Percentiles rank a stretch among this genome's conserved stretches.
Evolutionary conservation across 2,888 invertebrate species (phyloP).

Genomic region (Orthosia gracilis): DNA sequence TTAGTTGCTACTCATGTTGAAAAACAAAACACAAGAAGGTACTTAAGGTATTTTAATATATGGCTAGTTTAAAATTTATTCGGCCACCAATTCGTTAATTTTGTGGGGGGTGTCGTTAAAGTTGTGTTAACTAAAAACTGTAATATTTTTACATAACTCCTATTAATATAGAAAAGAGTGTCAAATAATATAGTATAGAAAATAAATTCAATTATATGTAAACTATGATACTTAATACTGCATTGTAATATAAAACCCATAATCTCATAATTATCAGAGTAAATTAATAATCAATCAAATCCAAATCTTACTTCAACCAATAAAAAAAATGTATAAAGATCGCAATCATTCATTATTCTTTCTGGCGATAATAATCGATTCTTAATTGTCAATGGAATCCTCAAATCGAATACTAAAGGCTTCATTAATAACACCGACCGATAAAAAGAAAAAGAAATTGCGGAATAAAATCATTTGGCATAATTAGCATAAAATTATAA

Average conservation of each 20-base stretch:
- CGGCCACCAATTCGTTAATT: too few species aligned
- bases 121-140: too few species aligned
- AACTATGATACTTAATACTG: neutral
- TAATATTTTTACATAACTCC: too few species aligned
- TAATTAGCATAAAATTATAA: conserved; percentile 69
- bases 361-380: conserved; percentile 35
- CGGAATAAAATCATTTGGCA: conserved; percentile 62
- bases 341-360: conserved; percentile 9
- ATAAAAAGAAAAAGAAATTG: conserved; percentile 42
- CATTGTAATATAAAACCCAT: neutral
- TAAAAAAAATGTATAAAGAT: conserved; percentile 2
- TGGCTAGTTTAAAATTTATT: too few species aligned
- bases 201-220: neutral
- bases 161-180: neutral
- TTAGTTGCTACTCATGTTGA: too few species aligned
- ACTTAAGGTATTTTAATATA: too few species aligned
- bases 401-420: conserved; percentile 39
- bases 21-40: too few species aligned
- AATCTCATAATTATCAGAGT: conserved; percentile 5
- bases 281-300: conserved; percentile 1
- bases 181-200: neutral
- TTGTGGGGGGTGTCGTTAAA: too few species aligned
- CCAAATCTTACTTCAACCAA: neutral
- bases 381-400: conserved; percentile 40
- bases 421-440: conserved; percentile 37